Evolutionary conservation across 2,888 invertebrate species (phyloP).

Genomic region (Acleris sparsana): DNA sequence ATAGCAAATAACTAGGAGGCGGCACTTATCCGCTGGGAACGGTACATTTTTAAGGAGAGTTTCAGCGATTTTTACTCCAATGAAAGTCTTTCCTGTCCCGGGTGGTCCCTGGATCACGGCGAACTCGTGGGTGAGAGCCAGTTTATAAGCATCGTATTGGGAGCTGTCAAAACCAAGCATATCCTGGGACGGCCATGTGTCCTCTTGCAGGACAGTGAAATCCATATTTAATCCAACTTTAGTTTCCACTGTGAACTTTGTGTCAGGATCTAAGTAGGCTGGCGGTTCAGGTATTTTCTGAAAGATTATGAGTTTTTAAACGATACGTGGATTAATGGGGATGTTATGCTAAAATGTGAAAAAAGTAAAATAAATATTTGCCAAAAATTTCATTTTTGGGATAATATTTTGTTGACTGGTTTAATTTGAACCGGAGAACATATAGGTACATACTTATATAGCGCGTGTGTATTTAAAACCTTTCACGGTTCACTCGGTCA

Average conservation of each 20-base stretch:
- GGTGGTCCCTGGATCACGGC: conserved; percentile 93
- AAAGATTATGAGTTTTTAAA: neutral
- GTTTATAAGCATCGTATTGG: conserved; percentile 86
- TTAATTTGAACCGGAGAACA: too few relatives aligned
- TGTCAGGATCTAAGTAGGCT: conserved; percentile 46
- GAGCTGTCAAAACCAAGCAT: conserved; percentile 84
- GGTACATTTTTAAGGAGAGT: conserved; percentile 84
- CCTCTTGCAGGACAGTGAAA: conserved; percentile 54
- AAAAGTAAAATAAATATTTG: too few relatives aligned
- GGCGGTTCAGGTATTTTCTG: conserved; percentile 56
- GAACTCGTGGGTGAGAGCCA: conserved; percentile 87
- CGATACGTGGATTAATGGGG: too few relatives aligned
- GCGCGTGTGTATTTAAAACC: too few relatives aligned
- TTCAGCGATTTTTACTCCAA: conserved; percentile 88
- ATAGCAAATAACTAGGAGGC: conserved; percentile 90
- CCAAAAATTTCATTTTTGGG: too few relatives aligned
- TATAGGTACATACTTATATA: too few relatives aligned
- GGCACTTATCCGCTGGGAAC: conserved; percentile 46
- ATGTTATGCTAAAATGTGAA: too few relatives aligned
- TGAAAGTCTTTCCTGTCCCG: conserved; percentile 92
- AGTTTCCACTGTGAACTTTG: conserved; percentile 35
- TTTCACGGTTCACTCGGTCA: too few relatives aligned
- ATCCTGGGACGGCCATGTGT: conserved; percentile 74
- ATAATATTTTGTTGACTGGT: too few relatives aligned
- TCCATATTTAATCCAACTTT: conserved; percentile 9